Conservation (phyloP, 2,797 vertebrate species). For the Hephaestus fuliginosus region DNA sequence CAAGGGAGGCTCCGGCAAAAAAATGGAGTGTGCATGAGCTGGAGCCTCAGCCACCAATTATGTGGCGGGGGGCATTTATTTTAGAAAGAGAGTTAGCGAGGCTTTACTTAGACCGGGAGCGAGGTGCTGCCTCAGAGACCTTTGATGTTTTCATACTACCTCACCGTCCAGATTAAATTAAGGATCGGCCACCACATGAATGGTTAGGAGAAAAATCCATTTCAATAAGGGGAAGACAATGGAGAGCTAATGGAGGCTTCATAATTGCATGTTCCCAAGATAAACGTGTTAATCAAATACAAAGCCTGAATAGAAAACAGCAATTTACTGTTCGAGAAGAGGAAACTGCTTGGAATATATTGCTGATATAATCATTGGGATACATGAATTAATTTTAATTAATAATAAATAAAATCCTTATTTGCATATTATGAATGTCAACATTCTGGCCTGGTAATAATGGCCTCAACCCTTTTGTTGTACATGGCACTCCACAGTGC, state of each 20-base stretch:
- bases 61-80: conserved; percentile 74
- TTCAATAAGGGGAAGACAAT: conserved; percentile 82
- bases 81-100: conserved; percentile 67
- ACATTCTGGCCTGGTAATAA: conserved; percentile 13
- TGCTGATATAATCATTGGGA: conserved; percentile 71
- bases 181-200: conserved; percentile 65
- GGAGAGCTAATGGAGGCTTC: conserved; percentile 81
- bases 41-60: conserved; percentile 78
- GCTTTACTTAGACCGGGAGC: conserved; percentile 67
- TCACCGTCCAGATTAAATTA: conserved; percentile 81
- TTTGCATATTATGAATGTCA: conserved; percentile 66
- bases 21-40: conserved; percentile 68
- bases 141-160: conserved; percentile 77
- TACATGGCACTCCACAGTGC: not conserved
- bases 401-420: conserved; percentile 61
- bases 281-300: conserved; percentile 85
- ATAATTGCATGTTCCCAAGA: conserved; percentile 85
- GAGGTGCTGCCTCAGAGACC: conserved; percentile 73
- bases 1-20: conserved; percentile 58
- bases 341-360: conserved; percentile 67
- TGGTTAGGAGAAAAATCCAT: conserved; percentile 76
- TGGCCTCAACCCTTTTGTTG: conserved; percentile 16
- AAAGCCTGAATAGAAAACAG: conserved; percentile 79
- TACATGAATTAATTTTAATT: conserved; percentile 72
- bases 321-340: conserved; percentile 72